Evolutionary conservation across 2,888 invertebrate genomes (phyloP).

Genomic region (Eristalis intricaria): DNA sequence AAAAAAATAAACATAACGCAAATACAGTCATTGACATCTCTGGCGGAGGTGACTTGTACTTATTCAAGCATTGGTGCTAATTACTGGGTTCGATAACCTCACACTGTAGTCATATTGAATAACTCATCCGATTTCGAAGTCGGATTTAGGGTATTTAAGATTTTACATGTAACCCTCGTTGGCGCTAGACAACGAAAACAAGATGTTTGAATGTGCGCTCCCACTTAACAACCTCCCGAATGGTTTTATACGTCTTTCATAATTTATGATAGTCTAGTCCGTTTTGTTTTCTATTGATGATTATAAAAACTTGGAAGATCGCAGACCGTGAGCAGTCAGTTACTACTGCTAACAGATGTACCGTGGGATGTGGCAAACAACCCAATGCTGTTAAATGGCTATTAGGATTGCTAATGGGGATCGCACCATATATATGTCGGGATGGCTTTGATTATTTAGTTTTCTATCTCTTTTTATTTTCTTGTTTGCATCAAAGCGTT

Average conservation of each 20-base stretch:
- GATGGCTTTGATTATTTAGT: background rate
- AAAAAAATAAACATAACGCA: background rate
- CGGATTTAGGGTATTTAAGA: no score
- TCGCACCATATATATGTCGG: constrained; percentile 4
- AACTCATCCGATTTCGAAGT: background rate
- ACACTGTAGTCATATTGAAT: background rate
- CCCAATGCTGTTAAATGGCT: background rate
- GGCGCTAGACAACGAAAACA: background rate
- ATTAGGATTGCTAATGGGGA: constrained; percentile 15
- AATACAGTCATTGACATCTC: background rate
- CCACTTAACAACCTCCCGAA: background rate
- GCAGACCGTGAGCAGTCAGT: background rate
- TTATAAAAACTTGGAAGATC: background rate
- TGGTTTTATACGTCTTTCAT: background rate
- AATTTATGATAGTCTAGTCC: background rate
- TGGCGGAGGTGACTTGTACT: background rate
- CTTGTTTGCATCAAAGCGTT: background rate
- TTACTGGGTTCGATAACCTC: background rate
- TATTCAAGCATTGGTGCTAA: background rate
- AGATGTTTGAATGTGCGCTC: background rate
- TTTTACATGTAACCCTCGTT: background rate
- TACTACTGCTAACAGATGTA: constrained; percentile 1
- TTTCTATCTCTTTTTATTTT: background rate
- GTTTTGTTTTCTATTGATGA: background rate
- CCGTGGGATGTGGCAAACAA: constrained; percentile 17